Percentiles rank a stretch among this genome's conserved stretches.
phyloP scores from a whole-genome alignment of 2,113 vertebrate species.

The Podarcis muralis region DNA sequence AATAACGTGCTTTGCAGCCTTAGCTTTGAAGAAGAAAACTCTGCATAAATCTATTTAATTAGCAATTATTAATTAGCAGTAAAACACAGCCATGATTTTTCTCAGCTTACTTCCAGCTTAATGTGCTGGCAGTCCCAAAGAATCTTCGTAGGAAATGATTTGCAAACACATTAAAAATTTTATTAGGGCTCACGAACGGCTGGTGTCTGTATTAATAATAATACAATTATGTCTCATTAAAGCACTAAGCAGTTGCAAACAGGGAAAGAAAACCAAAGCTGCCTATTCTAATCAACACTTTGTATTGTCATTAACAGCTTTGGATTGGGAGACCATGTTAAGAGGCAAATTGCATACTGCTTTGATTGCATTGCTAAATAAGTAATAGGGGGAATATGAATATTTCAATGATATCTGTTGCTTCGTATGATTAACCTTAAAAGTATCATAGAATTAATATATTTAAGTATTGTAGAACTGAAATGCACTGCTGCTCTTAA shows the following conservation, averaged over 20 bases:
- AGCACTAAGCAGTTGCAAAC: constrained; percentile 39
- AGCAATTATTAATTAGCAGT: constrained; percentile 27
- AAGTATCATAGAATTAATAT: not conserved
- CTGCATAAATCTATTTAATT: constrained; percentile 24
- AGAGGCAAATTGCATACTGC: constrained; percentile 44
- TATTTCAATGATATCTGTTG: constrained; percentile 32
- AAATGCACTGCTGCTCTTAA: constrained; percentile 35
- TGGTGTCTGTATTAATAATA: constrained; percentile 40
- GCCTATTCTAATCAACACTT: constrained; percentile 26
- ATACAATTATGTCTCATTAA: constrained; percentile 44
- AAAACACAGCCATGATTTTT: not conserved
- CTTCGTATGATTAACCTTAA: constrained; percentile 31
- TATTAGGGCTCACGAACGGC: not conserved
- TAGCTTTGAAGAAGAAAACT: constrained; percentile 11
- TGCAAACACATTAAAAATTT: constrained; percentile 16
- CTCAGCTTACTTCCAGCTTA: constrained; percentile 10
- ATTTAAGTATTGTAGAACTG: not conserved
- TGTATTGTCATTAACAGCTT: not conserved
- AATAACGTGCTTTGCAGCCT: not conserved
- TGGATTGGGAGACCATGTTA: constrained; percentile 33
- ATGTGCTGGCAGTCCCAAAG: constrained; percentile 29
- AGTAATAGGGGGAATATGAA: constrained; percentile 42
- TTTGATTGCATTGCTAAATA: constrained; percentile 42
- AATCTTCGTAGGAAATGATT: constrained; percentile 18
- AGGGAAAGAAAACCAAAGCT: not conserved